Conservation (phyloP, 92 coral and sea anemone genomes). For the Meandrina meandrites region DNA sequence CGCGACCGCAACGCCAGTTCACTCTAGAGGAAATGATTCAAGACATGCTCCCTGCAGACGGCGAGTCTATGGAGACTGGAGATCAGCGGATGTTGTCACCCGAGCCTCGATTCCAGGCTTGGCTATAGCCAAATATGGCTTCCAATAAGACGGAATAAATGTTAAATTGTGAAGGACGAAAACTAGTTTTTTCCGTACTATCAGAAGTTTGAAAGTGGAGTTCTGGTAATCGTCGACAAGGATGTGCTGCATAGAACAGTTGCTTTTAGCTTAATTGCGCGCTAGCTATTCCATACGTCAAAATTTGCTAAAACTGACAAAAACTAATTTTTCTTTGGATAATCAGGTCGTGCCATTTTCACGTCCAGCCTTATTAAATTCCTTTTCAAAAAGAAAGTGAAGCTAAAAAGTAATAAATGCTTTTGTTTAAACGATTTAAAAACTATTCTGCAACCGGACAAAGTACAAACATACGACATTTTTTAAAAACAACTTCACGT, state of each 20-base stretch:
- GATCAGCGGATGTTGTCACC: conserved; percentile 34
- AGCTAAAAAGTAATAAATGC: neutral
- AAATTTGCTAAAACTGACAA: neutral
- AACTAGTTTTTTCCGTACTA: neutral
- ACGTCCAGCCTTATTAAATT: neutral
- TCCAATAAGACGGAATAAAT: neutral
- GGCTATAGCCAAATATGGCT: conserved; percentile 17
- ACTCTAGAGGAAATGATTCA: conserved; percentile 73
- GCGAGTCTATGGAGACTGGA: conserved; percentile 17
- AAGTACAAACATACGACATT: neutral
- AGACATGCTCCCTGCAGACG: conserved; percentile 64
- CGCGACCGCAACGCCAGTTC: conserved; percentile 61
- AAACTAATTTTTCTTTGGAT: neutral
- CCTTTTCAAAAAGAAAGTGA: neutral
- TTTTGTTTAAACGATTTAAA: neutral
- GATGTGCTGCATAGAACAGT: neutral
- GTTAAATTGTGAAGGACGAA: neutral
- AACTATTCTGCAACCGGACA: neutral
- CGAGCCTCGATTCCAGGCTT: conserved; percentile 61
- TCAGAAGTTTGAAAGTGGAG: neutral
- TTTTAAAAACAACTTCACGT: neutral
- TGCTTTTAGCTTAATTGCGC: neutral
- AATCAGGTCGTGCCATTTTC: neutral
- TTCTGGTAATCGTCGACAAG: neutral
- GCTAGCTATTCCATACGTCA: neutral